These are phyloP conservation scores for Ochropleura leucogaster DNA, from an alignment of 2,888 invertebrate species.

Conservation along the genomic window DNA sequence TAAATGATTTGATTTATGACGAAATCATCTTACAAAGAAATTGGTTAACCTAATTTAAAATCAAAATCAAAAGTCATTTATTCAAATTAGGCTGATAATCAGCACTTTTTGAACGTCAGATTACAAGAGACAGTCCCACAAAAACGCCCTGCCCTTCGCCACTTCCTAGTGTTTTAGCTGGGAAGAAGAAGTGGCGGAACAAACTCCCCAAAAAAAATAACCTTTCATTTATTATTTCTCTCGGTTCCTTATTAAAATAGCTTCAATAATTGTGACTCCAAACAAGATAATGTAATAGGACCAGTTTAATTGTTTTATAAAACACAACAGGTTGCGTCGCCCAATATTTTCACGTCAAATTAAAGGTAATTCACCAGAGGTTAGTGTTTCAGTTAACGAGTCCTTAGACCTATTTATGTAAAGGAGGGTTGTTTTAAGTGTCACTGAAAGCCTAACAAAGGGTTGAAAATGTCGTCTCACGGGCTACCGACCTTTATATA, in stretches of 20 bases:
- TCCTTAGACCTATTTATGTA: conserved; percentile 66
- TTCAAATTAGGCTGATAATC: no score
- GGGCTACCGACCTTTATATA: conserved; percentile 68
- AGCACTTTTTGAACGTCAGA: no score
- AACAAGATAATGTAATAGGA: conserved; percentile 45
- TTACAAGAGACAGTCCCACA: no score
- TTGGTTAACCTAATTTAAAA: no score
- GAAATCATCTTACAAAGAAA: no score
- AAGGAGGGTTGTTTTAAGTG: conserved; percentile 72
- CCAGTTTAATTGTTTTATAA: conserved; percentile 38
- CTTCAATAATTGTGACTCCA: conserved; percentile 28
- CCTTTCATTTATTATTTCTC: conserved; percentile 13
- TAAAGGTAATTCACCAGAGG: conserved; percentile 41
- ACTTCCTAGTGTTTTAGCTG: no score
- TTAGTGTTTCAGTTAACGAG: conserved; percentile 65
- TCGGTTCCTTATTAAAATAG: conserved; percentile 35
- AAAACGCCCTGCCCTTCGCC: no score
- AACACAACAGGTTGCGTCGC: conserved; percentile 23
- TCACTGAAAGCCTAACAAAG: conserved; percentile 70
- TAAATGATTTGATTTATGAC: no score
- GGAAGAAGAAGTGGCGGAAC: no score
- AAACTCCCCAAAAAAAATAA: no score
- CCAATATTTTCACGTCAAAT: conserved; percentile 52
- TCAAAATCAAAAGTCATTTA: no score
- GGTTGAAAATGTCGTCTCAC: conserved; percentile 69